A percentile compares a stretch with the other conserved stretches of the same genome.
Evolutionary conservation across 2,113 vertebrate species (phyloP).

Genomic region (Petrocephalus microphthalmus): DNA sequence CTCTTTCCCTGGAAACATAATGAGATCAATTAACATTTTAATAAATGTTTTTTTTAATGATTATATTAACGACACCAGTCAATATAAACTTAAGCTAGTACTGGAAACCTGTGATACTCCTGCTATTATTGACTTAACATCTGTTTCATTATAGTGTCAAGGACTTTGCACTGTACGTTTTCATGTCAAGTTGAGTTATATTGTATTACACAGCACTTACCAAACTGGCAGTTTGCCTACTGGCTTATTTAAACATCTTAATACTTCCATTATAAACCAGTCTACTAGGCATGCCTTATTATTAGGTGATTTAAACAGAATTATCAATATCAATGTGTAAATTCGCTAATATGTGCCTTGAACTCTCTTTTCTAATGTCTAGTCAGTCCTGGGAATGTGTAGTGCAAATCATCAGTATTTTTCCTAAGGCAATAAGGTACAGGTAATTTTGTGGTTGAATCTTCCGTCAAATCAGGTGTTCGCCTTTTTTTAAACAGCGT

Average conservation of each 20-base stretch:
- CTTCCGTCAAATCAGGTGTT: neutral
- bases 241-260: neutral
- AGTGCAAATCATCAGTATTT: neutral
- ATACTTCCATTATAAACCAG: neutral
- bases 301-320: neutral
- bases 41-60: neutral
- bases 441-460: neutral
- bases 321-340: neutral
- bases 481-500: neutral
- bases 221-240: neutral
- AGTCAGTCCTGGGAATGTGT: neutral
- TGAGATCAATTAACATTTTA: constrained; percentile 1
- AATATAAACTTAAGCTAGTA: neutral
- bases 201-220: neutral
- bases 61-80: neutral
- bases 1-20: constrained; percentile 2
- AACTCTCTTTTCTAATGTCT: neutral
- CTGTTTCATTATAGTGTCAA: neutral
- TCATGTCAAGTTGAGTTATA: constrained; percentile 5
- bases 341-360: neutral
- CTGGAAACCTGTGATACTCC: neutral
- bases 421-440: neutral
- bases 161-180: neutral
- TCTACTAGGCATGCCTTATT: neutral
- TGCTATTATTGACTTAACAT: neutral